Evolutionary conservation across 2,113 vertebrate genomes (phyloP).

Genomic region (Corvus cornix): DNA sequence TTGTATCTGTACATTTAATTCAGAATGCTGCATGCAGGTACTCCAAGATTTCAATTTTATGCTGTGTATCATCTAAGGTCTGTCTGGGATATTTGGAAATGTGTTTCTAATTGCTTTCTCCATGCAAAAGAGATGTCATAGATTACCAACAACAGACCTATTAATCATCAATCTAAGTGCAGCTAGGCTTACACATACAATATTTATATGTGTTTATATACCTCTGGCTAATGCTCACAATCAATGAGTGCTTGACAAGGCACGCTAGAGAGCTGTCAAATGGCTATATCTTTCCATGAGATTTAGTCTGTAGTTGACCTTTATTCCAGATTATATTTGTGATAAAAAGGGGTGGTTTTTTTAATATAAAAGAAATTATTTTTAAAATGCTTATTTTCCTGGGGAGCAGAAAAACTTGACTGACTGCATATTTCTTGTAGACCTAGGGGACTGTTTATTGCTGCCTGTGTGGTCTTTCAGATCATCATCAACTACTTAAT

Average conservation of each 20-base stretch:
- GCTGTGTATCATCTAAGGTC: constrained; percentile 39
- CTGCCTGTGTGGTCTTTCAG: neutral
- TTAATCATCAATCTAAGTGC: constrained; percentile 75
- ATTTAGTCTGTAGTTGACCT: constrained; percentile 26
- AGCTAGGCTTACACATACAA: constrained; percentile 64
- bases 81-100: constrained; percentile 67
- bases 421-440: neutral
- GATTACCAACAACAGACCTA: constrained; percentile 69
- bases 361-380: neutral
- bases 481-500: constrained; percentile 4
- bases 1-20: constrained; percentile 24
- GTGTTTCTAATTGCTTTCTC: constrained; percentile 77
- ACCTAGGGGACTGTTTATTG: neutral
- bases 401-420: neutral
- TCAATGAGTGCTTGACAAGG: constrained; percentile 53
- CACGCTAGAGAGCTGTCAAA: constrained; percentile 13
- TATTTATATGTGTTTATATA: constrained; percentile 72
- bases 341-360: neutral
- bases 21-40: constrained; percentile 1
- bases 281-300: constrained; percentile 1
- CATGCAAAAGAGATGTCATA: constrained; percentile 74
- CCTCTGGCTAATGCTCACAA: constrained; percentile 57
- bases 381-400: neutral
- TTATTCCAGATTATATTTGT: constrained; percentile 35
- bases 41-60: constrained; percentile 69